Evolutionary conservation across 2,797 vertebrate species (phyloP).

Genomic region (Pseudochirops corinnae): DNA sequence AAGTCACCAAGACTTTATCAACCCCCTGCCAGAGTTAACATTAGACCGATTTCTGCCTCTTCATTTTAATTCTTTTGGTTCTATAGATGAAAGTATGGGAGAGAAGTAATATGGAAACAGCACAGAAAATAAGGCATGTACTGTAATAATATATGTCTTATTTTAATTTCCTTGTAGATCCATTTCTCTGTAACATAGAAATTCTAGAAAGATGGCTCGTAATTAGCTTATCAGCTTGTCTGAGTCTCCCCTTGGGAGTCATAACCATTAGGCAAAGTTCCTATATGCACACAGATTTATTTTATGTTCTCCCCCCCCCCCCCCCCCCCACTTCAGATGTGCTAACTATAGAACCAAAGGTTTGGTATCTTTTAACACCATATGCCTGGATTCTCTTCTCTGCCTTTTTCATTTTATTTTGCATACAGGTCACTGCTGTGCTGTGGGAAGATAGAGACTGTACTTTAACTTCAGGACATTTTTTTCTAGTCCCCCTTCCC

Average conservation of each 20-base stretch:
- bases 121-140: neutral
- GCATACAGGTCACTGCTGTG: slow-evolving; percentile 66
- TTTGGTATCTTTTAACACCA: slow-evolving; percentile 45
- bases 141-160: slow-evolving; percentile 20
- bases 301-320: slow-evolving; percentile 20
- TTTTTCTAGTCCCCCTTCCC: slow-evolving; percentile 28
- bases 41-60: neutral
- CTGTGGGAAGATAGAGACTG: slow-evolving; percentile 61
- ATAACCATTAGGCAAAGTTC: neutral
- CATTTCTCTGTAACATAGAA: neutral
- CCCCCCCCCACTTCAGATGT: slow-evolving; percentile 21
- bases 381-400: slow-evolving; percentile 59
- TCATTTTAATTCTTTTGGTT: neutral
- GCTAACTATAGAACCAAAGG: slow-evolving; percentile 15
- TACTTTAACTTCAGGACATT: slow-evolving; percentile 70
- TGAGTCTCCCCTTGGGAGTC: slow-evolving; percentile 20
- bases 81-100: neutral
- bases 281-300: neutral
- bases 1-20: slow-evolving; percentile 1
- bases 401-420: slow-evolving; percentile 66
- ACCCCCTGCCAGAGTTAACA: neutral
- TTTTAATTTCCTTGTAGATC: slow-evolving; percentile 39
- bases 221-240: neutral
- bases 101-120: slow-evolving; percentile 26
- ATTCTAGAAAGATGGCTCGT: slow-evolving; percentile 13